These are phyloP conservation scores for Aurelia coerulea DNA, from an alignment of 30 jellyfish, hydroid and myxozoan genomes.

Conservation along the genomic window DNA sequence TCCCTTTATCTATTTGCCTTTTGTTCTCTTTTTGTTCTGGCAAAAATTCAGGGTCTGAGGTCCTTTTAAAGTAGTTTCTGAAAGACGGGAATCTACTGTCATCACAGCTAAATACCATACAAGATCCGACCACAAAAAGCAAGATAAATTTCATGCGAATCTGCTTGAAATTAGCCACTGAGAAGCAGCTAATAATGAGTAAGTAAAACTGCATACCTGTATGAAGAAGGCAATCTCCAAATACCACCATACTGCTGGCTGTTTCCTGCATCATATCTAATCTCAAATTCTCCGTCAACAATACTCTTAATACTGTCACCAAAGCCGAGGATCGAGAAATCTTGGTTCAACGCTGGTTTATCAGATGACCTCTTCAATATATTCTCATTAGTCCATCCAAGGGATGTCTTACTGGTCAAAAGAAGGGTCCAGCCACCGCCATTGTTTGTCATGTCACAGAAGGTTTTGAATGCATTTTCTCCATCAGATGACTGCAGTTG, in stretches of 20 bases:
- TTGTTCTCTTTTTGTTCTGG: too few relatives aligned
- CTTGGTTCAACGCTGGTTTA: slow-evolving; percentile 84
- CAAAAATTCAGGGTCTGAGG: too few relatives aligned
- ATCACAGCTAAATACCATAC: too few relatives aligned
- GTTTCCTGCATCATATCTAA: slow-evolving; percentile 93
- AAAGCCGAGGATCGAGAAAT: slow-evolving; percentile 81
- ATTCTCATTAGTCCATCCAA: slow-evolving; percentile 78
- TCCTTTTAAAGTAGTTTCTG: too few relatives aligned
- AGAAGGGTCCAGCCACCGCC: slow-evolving; percentile 98
- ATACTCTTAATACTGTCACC: slow-evolving; percentile 84
- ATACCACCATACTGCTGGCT: slow-evolving; percentile 98
- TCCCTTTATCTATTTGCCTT: too few relatives aligned
- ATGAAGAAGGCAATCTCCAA: slow-evolving; percentile 95
- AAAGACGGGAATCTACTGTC: too few relatives aligned
- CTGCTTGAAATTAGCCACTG: too few relatives aligned
- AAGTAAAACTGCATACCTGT: slow-evolving; percentile 63
- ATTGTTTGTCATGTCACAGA: slow-evolving; percentile 92
- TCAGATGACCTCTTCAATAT: slow-evolving; percentile 65
- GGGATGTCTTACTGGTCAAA: slow-evolving; percentile 81
- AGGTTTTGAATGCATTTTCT: slow-evolving; percentile 67
- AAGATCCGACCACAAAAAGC: too few relatives aligned
- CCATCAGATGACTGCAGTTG: slow-evolving; percentile 75
- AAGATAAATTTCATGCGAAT: too few relatives aligned
- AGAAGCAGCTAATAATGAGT: too few relatives aligned
- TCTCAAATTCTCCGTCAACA: slow-evolving; percentile 85